Evolutionary conservation across 2,797 vertebrate species (phyloP).

Genomic region (Galaxias olidus): DNA sequence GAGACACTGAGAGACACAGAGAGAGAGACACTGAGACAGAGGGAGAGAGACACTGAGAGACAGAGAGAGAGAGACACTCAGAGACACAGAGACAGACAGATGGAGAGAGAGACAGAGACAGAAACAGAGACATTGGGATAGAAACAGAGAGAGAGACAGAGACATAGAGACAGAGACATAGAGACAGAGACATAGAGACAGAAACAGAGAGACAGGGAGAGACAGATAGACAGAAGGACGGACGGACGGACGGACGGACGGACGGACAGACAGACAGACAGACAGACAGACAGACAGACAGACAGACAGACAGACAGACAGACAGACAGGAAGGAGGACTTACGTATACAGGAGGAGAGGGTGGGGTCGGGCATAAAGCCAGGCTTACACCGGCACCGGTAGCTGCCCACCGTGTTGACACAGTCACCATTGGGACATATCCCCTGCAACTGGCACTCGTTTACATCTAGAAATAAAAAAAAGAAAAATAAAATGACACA

Average conservation of each 20-base stretch:
- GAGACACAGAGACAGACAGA: neutral
- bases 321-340: slow-evolving; percentile 64
- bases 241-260: no score
- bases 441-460: slow-evolving; percentile 91
- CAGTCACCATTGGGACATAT: slow-evolving; percentile 93
- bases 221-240: neutral
- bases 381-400: slow-evolving; percentile 89
- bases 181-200: neutral
- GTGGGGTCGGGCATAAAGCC: slow-evolving; percentile 88
- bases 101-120: neutral
- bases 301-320: neutral
- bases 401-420: slow-evolving; percentile 93
- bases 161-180: no score
- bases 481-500: no score
- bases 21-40: neutral
- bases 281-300: neutral
- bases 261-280: no score
- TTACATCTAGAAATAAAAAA: slow-evolving; percentile 80
- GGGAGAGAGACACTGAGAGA: slow-evolving; percentile 3
- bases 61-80: neutral
- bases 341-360: slow-evolving; percentile 88
- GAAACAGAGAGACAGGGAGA: slow-evolving; percentile 6
- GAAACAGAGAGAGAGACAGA: neutral
- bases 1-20: neutral
- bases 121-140: neutral